These are phyloP conservation scores for Todiramphus chloris DNA, from an alignment of 2,113 vertebrate species.

Conservation along the genomic window DNA sequence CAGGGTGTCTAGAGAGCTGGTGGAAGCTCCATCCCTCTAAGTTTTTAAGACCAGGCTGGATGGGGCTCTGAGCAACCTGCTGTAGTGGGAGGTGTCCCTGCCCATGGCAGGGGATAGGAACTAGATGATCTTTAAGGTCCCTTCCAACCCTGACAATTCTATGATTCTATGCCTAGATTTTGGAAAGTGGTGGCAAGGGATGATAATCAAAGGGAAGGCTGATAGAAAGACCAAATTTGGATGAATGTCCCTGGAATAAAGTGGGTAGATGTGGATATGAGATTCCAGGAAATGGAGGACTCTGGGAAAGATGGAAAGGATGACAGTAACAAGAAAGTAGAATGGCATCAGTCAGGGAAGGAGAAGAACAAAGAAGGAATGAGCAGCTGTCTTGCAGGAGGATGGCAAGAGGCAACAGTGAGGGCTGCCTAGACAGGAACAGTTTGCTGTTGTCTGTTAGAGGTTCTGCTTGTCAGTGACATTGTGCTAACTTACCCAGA, in stretches of 20 bases:
- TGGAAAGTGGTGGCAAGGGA: not conserved
- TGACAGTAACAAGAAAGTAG: not conserved
- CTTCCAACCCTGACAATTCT: too few relatives aligned
- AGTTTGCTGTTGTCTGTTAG: not conserved
- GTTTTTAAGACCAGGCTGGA: too few relatives aligned
- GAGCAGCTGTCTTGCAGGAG: not conserved
- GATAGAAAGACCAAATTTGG: not conserved
- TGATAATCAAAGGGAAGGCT: not conserved
- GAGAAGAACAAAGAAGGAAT: not conserved
- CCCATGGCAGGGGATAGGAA: too few relatives aligned
- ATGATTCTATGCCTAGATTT: not conserved
- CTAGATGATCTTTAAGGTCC: too few relatives aligned
- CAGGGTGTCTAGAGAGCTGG: too few relatives aligned
- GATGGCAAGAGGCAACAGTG: not conserved
- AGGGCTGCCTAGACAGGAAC: not conserved
- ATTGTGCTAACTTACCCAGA: not conserved
- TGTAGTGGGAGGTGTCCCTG: too few relatives aligned
- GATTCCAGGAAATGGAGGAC: not conserved
- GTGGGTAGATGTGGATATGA: not conserved
- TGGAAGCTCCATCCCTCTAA: too few relatives aligned
- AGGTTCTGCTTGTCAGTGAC: not conserved
- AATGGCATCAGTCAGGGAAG: not conserved
- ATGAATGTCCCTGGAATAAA: not conserved
- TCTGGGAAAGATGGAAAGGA: not conserved
- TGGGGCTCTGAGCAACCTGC: too few relatives aligned